phyloP scores from a whole-genome alignment of 2,113 vertebrate species.

The Osmerus eperlanus region DNA sequence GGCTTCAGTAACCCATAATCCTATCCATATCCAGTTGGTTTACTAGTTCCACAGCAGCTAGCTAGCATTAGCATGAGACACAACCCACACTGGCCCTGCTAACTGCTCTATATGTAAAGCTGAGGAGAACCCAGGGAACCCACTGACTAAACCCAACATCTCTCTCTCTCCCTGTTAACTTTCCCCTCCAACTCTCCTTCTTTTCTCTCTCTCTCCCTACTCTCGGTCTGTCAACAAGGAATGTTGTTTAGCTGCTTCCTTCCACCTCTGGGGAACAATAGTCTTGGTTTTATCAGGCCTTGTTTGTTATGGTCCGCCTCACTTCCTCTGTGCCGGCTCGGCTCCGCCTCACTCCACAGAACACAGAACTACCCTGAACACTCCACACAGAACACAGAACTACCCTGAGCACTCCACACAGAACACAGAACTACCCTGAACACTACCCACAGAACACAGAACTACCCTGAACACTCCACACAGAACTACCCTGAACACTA shows the following conservation, averaged over 20 bases:
- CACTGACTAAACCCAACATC: not conserved
- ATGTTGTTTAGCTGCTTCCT: conserved; percentile 56
- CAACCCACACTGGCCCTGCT: too few relatives aligned
- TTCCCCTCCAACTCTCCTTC: not conserved
- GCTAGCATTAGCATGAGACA: too few relatives aligned
- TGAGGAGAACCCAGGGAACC: not conserved
- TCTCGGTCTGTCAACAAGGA: conserved; percentile 24
- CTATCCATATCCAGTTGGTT: too few relatives aligned
- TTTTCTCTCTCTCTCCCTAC: not conserved
- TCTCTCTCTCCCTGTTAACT: not conserved
- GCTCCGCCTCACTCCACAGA: not conserved
- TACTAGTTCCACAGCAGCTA: too few relatives aligned
- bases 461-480: too few relatives aligned
- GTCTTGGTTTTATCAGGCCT: conserved; percentile 17
- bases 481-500: too few relatives aligned
- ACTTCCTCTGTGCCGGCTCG: conserved; percentile 14
- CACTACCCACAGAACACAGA: too few relatives aligned
- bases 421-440: too few relatives aligned
- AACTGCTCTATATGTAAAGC: too few relatives aligned
- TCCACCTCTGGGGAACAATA: conserved; percentile 59
- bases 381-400: not conserved
- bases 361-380: not conserved
- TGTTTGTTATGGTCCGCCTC: conserved; percentile 49
- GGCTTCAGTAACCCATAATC: too few relatives aligned
- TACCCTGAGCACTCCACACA: too few relatives aligned